Conservation (phyloP, 2,797 vertebrate species). For the Coracias cyanogaster region DNA sequence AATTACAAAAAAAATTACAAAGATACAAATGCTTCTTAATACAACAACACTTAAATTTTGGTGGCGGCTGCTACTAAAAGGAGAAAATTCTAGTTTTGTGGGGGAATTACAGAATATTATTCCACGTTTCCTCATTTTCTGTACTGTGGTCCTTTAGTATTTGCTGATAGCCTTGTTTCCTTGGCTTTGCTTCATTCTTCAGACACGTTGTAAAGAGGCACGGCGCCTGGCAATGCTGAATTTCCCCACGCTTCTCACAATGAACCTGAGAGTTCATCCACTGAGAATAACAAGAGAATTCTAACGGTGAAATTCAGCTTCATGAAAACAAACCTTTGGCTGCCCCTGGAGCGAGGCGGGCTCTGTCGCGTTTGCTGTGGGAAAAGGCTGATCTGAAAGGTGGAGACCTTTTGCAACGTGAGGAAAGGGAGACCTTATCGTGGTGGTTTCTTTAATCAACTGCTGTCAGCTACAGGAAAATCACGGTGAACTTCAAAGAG, state of each 20-base stretch:
- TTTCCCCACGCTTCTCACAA: no score
- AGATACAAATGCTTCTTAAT: not conserved
- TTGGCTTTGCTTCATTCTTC: not conserved
- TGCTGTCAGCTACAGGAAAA: not conserved
- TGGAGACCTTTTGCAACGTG: fast-evolving
- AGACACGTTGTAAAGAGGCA: not conserved
- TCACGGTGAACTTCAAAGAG: not conserved
- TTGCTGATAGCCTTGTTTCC: not conserved
- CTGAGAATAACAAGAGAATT: not conserved
- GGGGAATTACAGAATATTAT: no score
- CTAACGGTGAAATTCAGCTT: not conserved
- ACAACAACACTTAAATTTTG: not conserved
- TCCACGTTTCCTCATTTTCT: not conserved
- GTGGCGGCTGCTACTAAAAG: not conserved
- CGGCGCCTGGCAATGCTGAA: not conserved
- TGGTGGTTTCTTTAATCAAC: not conserved
- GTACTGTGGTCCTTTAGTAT: not conserved
- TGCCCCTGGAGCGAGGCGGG: not conserved
- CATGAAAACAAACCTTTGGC: not conserved
- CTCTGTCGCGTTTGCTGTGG: not conserved
- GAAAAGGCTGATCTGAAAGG: not conserved
- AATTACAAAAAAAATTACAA: not conserved
- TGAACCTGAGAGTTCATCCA: not conserved
- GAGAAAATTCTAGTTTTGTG: not conserved
- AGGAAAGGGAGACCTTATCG: not conserved